phyloP scores from a whole-genome alignment of 1,140 invertebrate species.

The Chymomyza costata region DNA sequence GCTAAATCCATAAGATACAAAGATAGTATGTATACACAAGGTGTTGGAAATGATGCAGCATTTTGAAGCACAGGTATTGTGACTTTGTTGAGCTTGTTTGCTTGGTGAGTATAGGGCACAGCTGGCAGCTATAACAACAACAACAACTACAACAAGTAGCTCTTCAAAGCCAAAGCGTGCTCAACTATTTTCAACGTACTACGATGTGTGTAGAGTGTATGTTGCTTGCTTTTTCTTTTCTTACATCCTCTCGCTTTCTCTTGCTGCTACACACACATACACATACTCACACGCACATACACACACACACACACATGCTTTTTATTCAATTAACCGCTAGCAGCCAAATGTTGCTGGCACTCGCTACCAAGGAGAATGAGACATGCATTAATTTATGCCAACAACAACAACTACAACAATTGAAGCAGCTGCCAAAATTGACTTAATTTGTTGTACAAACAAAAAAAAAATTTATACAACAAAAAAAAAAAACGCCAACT shows the following conservation, averaged over 20 bases:
- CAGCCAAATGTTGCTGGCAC: constrained; percentile 12
- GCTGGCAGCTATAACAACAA: constrained; percentile 15
- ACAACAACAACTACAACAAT: constrained; percentile 29
- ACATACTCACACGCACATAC: too few species aligned
- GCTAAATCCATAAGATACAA: constrained; percentile 24
- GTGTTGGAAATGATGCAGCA: too few species aligned
- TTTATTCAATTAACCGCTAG: constrained; percentile 60
- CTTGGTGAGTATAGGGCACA: constrained; percentile 26
- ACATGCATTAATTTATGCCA: constrained; percentile 49
- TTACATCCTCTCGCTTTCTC: neutral
- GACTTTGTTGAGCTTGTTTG: too few species aligned
- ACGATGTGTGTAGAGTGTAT: constrained; percentile 24
- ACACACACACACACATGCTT: constrained; percentile 30
- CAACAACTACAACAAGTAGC: constrained; percentile 21
- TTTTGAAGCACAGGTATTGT: too few species aligned
- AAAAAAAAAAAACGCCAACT: too few species aligned
- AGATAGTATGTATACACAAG: too few species aligned
- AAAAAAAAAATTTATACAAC: constrained; percentile 6
- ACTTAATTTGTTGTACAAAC: constrained; percentile 54
- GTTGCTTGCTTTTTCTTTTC: constrained; percentile 22
- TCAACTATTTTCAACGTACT: constrained; percentile 54
- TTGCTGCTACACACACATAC: neutral
- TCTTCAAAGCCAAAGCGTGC: constrained; percentile 53
- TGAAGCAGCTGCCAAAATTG: constrained; percentile 49
- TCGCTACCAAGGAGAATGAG: constrained; percentile 27